A percentile compares a stretch with the other conserved stretches of the same genome.
Conservation (phyloP, 2,888 invertebrate species). For the Apodemia zela region DNA sequence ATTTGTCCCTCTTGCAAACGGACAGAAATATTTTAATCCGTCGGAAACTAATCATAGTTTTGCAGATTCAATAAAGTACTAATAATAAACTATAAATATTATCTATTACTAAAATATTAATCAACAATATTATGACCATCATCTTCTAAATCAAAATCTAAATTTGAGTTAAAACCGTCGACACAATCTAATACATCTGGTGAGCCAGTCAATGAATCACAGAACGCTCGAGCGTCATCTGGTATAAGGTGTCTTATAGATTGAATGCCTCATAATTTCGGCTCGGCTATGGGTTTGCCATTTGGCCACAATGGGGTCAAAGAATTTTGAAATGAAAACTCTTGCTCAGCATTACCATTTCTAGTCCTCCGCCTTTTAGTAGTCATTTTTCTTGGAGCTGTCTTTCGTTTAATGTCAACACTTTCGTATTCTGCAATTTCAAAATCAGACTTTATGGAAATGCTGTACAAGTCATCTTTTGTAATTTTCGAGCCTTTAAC, state of each 20-base stretch:
- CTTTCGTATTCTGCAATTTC: slow-evolving; percentile 8
- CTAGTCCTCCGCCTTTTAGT: too few relatives aligned
- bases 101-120: not conserved
- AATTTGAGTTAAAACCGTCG: not conserved
- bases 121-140: slow-evolving; percentile 3
- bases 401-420: too few relatives aligned
- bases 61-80: slow-evolving; percentile 1
- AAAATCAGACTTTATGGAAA: slow-evolving; percentile 19
- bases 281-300: too few relatives aligned
- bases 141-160: not conserved
- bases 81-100: slow-evolving; percentile 2
- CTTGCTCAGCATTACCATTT: too few relatives aligned
- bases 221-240: too few relatives aligned
- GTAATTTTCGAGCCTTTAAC: slow-evolving; percentile 21
- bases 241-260: too few relatives aligned
- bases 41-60: not conserved
- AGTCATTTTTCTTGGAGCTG: too few relatives aligned
- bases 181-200: too few relatives aligned
- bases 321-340: too few relatives aligned
- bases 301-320: too few relatives aligned
- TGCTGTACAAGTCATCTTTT: slow-evolving; percentile 20
- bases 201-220: too few relatives aligned
- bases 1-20: not conserved
- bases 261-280: too few relatives aligned
- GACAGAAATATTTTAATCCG: not conserved